Base-by-base conservation (phyloP, 2,888 invertebrate genomes). In the Drosophila leonis region DNA sequence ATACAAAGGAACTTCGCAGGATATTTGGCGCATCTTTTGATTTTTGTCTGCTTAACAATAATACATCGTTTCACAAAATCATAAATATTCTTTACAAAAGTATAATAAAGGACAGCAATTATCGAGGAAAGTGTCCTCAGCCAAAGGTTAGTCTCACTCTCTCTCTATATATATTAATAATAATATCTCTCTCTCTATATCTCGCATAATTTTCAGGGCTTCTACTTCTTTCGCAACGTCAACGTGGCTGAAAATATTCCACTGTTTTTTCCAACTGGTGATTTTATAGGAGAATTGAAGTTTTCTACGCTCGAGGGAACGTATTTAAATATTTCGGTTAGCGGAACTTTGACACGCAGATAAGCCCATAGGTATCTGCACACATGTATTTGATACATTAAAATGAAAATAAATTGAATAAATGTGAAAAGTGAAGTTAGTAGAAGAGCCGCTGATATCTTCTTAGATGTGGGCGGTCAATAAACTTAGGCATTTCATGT, bases 121-220 rank as follows among this genome's bases (percentile, higher is more conserved):
- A 59, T 8, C 52, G 46, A 0, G 31, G 20, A 4, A 72, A 18
- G 18, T 85, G 82, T 62, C 82, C 83, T 0, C 46, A 54, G n/a
- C 59, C 49, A 5, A 79, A 70, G 81, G 81, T 81, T 31, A 29
- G 27, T 27, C 9, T 13, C 0, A 2, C 7, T 15, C 9, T 5
- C 9, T 27, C 42, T 8, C 27, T 13, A n/a, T 2, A 10, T 4
- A 24, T 3, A 24, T 24, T 24, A 24, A 24, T 42, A 10, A 4
- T 4, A 15, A 15, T 27, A 13, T 0, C 24, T 24, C 24, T 24
- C 24, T 24, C 24, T 24, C 24, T 4, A 29, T 27, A 4, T n/a
- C 2, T 10, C 2, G 6, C 42, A 24, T 27, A 20, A 8, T 29
- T 27, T n/a, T 42, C 35, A 82, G 82, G 85, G 80, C 9, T 27